These are phyloP conservation scores for Eclectus roratus DNA, from an alignment of 2,113 vertebrate species.

Conservation along the genomic window DNA sequence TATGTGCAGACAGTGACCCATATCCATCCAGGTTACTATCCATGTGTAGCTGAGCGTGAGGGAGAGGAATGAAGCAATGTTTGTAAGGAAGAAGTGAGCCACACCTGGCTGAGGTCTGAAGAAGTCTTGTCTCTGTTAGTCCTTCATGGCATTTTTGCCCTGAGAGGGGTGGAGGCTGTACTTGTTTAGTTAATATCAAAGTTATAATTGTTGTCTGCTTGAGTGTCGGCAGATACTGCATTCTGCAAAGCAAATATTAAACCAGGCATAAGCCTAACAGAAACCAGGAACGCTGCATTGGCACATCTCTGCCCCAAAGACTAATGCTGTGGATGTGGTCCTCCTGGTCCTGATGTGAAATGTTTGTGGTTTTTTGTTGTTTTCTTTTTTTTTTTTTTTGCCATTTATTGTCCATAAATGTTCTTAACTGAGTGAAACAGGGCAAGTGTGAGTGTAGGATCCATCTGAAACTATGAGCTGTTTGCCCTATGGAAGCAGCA, in stretches of 20 bases:
- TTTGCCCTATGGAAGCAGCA: background rate
- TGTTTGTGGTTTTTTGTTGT: background rate
- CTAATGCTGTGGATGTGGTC: background rate
- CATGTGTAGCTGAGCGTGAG: background rate
- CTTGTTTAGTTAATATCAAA: background rate
- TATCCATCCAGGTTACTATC: background rate
- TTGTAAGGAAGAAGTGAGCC: background rate
- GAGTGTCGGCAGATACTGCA: background rate
- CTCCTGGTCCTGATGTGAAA: background rate
- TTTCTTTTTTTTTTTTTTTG: background rate
- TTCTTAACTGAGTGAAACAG: background rate
- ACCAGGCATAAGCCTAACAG: background rate
- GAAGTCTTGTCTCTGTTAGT: background rate
- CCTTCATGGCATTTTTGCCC: background rate
- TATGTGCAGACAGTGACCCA: background rate
- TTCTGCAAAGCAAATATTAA: background rate
- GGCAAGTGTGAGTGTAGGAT: background rate
- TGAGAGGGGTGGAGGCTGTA: background rate
- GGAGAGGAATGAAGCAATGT: background rate
- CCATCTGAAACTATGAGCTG: background rate
- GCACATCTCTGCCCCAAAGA: background rate
- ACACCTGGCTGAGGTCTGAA: background rate
- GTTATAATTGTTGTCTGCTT: background rate
- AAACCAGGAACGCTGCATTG: background rate
- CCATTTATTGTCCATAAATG: background rate